Conservation (phyloP, 2,888 invertebrate genomes). For the Subacronicta megacephala region DNA sequence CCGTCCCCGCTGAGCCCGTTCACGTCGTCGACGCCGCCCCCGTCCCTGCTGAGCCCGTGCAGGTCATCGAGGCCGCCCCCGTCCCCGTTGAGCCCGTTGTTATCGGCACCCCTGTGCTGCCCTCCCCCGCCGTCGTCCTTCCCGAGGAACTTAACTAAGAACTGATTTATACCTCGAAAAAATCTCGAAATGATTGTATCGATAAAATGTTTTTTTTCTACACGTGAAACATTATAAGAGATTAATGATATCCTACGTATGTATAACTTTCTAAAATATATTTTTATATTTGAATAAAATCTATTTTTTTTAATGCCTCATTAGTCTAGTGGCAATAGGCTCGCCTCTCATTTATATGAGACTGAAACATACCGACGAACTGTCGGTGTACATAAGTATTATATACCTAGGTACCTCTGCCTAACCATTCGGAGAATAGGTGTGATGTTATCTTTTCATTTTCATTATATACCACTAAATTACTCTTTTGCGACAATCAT, state of each 20-base stretch:
- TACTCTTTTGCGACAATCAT: too few relatives aligned
- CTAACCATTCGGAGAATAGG: too few relatives aligned
- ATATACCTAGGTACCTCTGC: too few relatives aligned
- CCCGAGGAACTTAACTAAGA: conserved; percentile 29
- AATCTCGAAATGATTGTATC: conserved; percentile 13
- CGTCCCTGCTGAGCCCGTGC: conserved; percentile 24
- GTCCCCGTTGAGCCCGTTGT: conserved; percentile 28
- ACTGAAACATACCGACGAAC: too few relatives aligned
- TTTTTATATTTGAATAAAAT: too few relatives aligned
- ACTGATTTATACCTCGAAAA: not conserved
- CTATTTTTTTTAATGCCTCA: too few relatives aligned
- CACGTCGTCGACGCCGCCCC: conserved; percentile 45
- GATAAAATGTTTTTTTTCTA: conserved; percentile 25
- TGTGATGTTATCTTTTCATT: too few relatives aligned
- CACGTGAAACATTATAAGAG: conserved; percentile 6
- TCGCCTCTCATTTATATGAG: too few relatives aligned
- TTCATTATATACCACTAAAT: too few relatives aligned
- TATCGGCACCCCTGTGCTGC: conserved; percentile 41
- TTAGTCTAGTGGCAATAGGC: too few relatives aligned
- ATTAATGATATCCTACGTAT: not conserved
- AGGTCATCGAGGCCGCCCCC: conserved; percentile 21
- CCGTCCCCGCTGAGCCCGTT: conserved; percentile 36
- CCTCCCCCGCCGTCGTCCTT: conserved; percentile 55
- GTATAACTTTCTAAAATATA: too few relatives aligned
- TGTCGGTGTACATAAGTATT: too few relatives aligned